Conservation (phyloP, 2,113 vertebrate genomes). For the Microcebus tavaratra region DNA sequence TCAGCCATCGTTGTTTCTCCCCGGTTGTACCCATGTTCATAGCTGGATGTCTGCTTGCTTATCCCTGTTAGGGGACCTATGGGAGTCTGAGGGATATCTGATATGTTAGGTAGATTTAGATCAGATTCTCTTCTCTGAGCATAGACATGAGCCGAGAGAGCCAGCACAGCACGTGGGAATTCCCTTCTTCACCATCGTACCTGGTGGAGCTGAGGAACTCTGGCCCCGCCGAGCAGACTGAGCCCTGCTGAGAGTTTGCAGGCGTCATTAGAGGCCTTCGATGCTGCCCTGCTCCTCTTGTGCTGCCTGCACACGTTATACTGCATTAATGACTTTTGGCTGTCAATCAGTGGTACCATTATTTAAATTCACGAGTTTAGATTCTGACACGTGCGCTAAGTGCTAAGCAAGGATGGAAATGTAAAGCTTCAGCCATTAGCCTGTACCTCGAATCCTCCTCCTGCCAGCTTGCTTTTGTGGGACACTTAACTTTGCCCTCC, state of each 20-base stretch:
- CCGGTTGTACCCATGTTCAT: rapidly evolving
- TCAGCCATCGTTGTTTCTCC: background rate
- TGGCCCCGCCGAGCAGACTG: rapidly evolving
- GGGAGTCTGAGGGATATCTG: background rate
- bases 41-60: rapidly evolving
- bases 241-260: background rate
- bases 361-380: slow-evolving; percentile 37
- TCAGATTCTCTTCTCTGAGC: background rate
- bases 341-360: slow-evolving; percentile 50
- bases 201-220: background rate
- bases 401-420: background rate
- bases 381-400: background rate
- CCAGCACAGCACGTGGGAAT: rapidly evolving
- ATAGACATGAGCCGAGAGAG: rapidly evolving
- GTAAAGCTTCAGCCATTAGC: background rate
- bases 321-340: background rate
- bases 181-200: background rate
- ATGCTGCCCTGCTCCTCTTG: background rate
- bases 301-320: background rate
- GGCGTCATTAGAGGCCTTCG: background rate
- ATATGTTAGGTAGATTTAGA: background rate
- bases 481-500: rapidly evolving
- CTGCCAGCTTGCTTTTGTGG: background rate
- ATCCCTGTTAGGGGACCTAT: background rate
- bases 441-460: rapidly evolving